Evolutionary conservation across 2,797 vertebrate genomes (phyloP).

Genomic region (Dicrostonyx torquatus): DNA sequence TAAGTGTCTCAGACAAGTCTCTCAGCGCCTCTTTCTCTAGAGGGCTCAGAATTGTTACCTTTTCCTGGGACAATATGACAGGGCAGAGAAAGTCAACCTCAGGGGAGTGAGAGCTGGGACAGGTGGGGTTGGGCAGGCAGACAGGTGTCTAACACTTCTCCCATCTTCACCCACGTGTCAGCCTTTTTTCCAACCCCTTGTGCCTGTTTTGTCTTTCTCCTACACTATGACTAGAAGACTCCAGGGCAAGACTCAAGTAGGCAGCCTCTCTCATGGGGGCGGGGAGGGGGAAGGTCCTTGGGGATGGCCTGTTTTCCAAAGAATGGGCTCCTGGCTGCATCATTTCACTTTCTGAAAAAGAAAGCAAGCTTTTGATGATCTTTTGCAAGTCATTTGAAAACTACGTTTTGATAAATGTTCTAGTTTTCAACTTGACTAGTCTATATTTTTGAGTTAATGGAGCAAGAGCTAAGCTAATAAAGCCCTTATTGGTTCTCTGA

Average conservation of each 20-base stretch:
- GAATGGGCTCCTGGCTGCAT: neutral
- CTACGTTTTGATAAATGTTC: neutral
- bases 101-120: neutral
- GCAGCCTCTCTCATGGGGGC: rapidly evolving
- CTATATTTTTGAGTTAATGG: neutral
- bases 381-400: neutral
- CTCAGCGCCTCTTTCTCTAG: neutral
- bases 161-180: neutral
- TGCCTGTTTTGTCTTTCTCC: neutral
- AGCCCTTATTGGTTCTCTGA: neutral
- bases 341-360: neutral
- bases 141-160: neutral
- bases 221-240: neutral
- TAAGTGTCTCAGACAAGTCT: neutral
- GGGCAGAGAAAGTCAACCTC: neutral
- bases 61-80: neutral
- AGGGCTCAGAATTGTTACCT: too few relatives aligned
- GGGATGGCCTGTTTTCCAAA: neutral
- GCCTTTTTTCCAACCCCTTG: neutral
- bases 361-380: neutral
- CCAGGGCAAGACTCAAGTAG: neutral
- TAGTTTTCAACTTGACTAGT: neutral
- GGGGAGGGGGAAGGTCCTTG: neutral
- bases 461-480: neutral
- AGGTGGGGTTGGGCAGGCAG: rapidly evolving